Evolutionary conservation across 1,140 invertebrate genomes (phyloP), one percentile per base, ranked within the genome.

Genomic region (Drosophila aff.): DNA sequence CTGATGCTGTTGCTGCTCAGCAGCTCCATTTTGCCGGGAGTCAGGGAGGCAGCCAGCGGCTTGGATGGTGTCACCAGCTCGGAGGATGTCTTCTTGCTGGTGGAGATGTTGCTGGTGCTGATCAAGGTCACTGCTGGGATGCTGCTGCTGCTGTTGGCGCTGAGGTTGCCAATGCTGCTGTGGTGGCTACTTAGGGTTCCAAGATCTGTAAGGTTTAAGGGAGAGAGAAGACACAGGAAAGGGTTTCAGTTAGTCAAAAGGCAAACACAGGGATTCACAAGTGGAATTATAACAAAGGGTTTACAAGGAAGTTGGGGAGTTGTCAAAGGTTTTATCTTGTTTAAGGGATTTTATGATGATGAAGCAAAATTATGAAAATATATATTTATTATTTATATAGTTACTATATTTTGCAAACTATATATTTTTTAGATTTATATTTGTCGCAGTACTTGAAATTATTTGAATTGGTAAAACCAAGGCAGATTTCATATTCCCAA

Each of bases 1-100:
- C 41, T 47, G 46, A n/a, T 55, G 55, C 36, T 83, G 67, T 61
- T 66, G 85, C 84, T 87, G 84, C 81, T 84, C 81, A 89, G 78
- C 85, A 89, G 84, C 85, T 90, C 84, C 84, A 89, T 89, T 85
- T 89, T 89, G 84, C 77, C 66, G 65, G 67, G 60, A 49, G 21
- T 79, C 13, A 11, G 59, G 31, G 49, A 47, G 10, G 49, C 47
- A 66, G 46, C 63, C 47, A 31, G 52, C 31, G 44, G 61, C 47
- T 68, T 52, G 49, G 66, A 28, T 3, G 65, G 61, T 46, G 50
- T 46, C 8, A 57, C 43, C 38, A 41, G 52, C 28, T 49, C 49
- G 23, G 53, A 18, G 40, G 63, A 53, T 33, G 43, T 58, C 69
- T 33, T 75, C 38, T 31, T 76, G 49, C 7, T 61, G 36, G 33